phyloP scores from a whole-genome alignment of 1,140 invertebrate genomes.

The Calephelis nemesis region DNA sequence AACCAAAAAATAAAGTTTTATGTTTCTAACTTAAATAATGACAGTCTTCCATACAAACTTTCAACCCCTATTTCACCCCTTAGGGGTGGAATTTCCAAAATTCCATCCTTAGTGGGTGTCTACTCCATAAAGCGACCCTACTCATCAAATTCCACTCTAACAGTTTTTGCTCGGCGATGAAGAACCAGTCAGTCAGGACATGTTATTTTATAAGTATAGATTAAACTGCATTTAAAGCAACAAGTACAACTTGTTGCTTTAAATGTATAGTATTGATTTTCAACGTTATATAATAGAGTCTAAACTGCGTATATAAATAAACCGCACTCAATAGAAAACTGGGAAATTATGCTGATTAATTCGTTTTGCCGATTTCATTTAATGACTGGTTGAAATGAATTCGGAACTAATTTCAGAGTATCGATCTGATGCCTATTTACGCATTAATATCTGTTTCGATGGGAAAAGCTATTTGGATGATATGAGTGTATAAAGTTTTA shows the following conservation, averaged over 20 bases:
- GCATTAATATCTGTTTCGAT: neutral
- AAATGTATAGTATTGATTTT: conserved; percentile 42
- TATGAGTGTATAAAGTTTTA: no score
- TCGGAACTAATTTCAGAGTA: conserved; percentile 6
- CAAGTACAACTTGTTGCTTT: no score
- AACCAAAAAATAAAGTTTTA: no score
- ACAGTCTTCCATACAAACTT: no score
- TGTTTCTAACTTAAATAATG: no score
- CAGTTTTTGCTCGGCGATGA: no score
- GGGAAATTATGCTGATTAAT: conserved; percentile 17
- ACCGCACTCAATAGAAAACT: conserved; percentile 15
- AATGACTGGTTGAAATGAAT: conserved; percentile 14
- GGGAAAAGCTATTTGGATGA: neutral
- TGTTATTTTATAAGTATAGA: neutral
- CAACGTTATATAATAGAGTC: conserved; percentile 38
- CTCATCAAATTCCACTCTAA: no score
- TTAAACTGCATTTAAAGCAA: conserved; percentile 30
- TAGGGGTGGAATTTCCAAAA: no score
- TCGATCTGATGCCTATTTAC: neutral
- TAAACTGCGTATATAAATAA: conserved; percentile 21
- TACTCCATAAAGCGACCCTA: no score
- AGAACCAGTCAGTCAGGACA: neutral
- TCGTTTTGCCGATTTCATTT: conserved; percentile 17
- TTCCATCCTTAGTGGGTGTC: no score
- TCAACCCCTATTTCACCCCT: no score